Conservation (phyloP, 2,888 invertebrate genomes). For the Hemithea aestivaria region DNA sequence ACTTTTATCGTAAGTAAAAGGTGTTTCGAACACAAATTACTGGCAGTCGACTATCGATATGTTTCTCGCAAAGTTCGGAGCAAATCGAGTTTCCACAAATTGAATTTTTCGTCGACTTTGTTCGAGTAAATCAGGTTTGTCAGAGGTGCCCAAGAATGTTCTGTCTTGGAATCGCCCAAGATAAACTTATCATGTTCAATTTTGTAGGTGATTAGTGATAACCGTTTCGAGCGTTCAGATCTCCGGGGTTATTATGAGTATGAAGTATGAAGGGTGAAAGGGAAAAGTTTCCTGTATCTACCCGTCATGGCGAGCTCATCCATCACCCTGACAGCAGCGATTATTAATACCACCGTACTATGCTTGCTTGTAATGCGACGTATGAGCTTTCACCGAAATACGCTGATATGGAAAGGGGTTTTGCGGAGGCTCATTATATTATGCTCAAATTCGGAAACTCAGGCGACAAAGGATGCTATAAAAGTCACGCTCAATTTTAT, state of each 20-base stretch:
- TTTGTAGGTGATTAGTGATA: conserved; percentile 12
- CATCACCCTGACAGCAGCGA: conserved; percentile 65
- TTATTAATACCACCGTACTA: conserved; percentile 53
- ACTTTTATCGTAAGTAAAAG: no score
- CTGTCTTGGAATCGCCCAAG: not conserved
- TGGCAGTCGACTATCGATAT: no score
- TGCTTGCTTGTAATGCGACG: conserved; percentile 37
- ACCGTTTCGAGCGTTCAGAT: conserved; percentile 13
- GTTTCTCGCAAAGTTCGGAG: conserved; percentile 1
- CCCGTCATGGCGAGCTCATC: conserved; percentile 62
- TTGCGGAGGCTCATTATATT: conserved; percentile 21
- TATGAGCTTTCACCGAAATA: conserved; percentile 47
- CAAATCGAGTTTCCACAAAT: conserved; percentile 14
- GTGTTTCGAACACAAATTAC: no score
- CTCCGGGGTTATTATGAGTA: conserved; percentile 11
- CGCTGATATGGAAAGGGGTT: conserved; percentile 32
- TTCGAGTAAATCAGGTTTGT: conserved; percentile 8
- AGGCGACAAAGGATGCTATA: conserved; percentile 4
- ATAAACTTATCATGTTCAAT: conserved; percentile 1
- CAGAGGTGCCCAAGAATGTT: conserved; percentile 7
- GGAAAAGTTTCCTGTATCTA: conserved; percentile 42
- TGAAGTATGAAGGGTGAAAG: conserved; percentile 30
- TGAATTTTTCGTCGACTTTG: conserved; percentile 9
- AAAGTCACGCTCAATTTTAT: conserved; percentile 1
- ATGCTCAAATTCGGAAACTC: conserved; percentile 7